Conservation (phyloP, 53 echinoderm and acorn worm species). For the Holothuria scabra region DNA sequence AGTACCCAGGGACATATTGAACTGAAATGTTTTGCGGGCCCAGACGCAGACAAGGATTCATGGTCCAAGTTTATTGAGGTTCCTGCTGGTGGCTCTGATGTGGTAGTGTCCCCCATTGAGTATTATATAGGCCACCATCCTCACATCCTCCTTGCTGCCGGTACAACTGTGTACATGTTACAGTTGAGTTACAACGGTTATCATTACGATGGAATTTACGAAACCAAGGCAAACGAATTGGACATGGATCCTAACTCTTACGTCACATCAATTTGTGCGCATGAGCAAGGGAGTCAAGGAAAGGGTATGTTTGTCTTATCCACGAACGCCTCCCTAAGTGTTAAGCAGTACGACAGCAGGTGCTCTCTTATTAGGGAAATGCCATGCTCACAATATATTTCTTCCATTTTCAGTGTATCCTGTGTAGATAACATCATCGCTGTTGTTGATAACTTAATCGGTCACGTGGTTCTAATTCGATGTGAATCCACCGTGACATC, state of each 20-base stretch:
- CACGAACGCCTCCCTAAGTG: not conserved
- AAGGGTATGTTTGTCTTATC: conserved; percentile 12
- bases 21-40: conserved; percentile 22
- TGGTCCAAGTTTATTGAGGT: conserved; percentile 16
- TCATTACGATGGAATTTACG: conserved; percentile 2
- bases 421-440: conserved; percentile 24
- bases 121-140: conserved; percentile 5
- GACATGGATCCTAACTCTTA: not conserved
- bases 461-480: not conserved
- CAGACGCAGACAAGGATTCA: not conserved
- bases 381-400: not conserved
- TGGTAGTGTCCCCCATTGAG: conserved; percentile 23
- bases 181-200: conserved; percentile 20
- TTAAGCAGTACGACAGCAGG: conserved; percentile 15
- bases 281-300: conserved; percentile 16
- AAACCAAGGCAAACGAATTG: conserved; percentile 31
- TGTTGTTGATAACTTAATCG: conserved; percentile 23
- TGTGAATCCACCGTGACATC: conserved; percentile 5
- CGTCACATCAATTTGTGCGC: conserved; percentile 36
- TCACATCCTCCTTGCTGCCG: conserved; percentile 26
- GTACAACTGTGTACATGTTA: conserved; percentile 19
- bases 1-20: not conserved
- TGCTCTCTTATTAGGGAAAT: conserved; percentile 3
- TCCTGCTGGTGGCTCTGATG: not conserved
- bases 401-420: conserved; percentile 27